Percentiles rank a stretch among this genome's conserved stretches.
These are phyloP conservation scores for Catharus ustulatus DNA, from an alignment of 2,797 vertebrate species.

Conservation along the genomic window DNA sequence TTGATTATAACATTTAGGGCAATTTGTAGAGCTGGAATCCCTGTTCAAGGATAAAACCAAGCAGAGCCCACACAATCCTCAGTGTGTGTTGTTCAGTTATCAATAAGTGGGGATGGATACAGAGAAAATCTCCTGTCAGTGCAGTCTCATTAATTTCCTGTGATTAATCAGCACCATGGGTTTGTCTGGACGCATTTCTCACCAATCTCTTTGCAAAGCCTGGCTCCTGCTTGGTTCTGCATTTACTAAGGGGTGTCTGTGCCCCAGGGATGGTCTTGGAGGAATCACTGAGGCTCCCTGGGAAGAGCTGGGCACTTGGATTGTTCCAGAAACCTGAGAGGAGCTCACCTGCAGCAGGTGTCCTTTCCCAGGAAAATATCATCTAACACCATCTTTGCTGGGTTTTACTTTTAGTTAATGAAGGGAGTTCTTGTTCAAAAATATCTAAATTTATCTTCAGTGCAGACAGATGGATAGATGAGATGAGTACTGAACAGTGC, in stretches of 20 bases:
- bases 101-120: background rate
- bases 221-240: background rate
- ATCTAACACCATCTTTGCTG: background rate
- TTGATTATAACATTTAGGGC: background rate
- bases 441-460: background rate
- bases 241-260: background rate
- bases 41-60: background rate
- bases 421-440: background rate
- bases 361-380: background rate
- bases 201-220: background rate
- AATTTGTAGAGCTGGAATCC: background rate
- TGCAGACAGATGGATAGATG: background rate
- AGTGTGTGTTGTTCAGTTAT: background rate
- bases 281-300: background rate
- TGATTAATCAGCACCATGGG: constrained; percentile 52
- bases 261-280: background rate
- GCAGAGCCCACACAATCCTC: background rate
- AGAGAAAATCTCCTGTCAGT: background rate
- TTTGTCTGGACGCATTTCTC: constrained; percentile 45
- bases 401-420: background rate
- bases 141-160: constrained; percentile 22
- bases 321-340: accelerated
- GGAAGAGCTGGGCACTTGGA: background rate
- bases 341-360: background rate
- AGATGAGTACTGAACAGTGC: background rate